phyloP scores from a whole-genome alignment of 2,797 vertebrate genomes.

The Cirrhinus mrigala region DNA sequence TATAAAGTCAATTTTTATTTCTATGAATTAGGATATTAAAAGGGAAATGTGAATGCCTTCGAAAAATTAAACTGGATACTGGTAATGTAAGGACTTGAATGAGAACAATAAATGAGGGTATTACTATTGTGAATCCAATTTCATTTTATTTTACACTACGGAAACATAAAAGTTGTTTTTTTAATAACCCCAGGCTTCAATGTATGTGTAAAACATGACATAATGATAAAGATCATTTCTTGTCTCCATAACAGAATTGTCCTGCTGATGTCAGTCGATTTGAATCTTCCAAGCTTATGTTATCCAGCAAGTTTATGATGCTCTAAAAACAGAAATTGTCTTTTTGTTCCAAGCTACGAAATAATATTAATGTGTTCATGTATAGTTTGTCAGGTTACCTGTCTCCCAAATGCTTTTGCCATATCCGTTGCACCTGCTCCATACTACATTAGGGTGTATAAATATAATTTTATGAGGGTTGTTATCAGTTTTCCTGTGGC shows the following conservation, averaged over 20 bases:
- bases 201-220: conserved; percentile 12
- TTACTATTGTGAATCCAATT: conserved; percentile 3
- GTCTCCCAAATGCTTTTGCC: conserved; percentile 74
- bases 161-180: background rate
- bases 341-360: background rate
- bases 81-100: conserved; percentile 26
- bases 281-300: conserved; percentile 23
- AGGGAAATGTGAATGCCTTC: conserved; percentile 34
- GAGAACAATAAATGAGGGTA: conserved; percentile 16
- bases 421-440: conserved; percentile 75
- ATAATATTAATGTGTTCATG: background rate
- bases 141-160: background rate
- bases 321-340: conserved; percentile 46
- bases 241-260: background rate
- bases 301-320: conserved; percentile 49
- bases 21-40: conserved; percentile 26
- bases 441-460: conserved; percentile 63
- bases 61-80: background rate
- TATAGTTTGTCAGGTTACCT: conserved; percentile 59
- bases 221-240: background rate
- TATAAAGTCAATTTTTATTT: conserved; percentile 16
- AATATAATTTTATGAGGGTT: conserved; percentile 1
- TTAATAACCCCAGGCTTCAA: background rate
- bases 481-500: background rate
- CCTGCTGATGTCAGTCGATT: background rate